Conservation (phyloP, 2,888 invertebrate genomes). For the Rotaria magnacalcarata region DNA sequence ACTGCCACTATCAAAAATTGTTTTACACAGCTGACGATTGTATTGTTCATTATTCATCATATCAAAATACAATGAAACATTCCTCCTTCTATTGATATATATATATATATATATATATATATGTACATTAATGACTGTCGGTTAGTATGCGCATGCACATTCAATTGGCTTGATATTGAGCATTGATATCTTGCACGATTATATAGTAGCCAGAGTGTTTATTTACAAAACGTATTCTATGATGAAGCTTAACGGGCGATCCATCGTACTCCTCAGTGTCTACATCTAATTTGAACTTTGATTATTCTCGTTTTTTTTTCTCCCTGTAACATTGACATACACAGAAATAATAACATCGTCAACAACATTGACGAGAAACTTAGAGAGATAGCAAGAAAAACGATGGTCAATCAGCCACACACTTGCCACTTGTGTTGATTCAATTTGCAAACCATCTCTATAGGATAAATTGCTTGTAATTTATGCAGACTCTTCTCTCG, state of each 20-base stretch:
- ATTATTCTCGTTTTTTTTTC: not conserved
- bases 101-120: not conserved
- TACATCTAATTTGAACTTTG: not conserved
- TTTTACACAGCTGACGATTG: not conserved
- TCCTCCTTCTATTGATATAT: not conserved
- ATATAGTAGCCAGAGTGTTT: not conserved
- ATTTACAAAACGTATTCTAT: not conserved
- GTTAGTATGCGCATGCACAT: not conserved
- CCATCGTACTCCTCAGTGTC: not conserved
- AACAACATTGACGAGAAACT: not conserved
- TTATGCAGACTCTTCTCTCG: not conserved
- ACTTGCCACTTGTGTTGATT: slow-evolving; percentile 20
- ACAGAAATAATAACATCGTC: not conserved
- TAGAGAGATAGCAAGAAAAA: not conserved
- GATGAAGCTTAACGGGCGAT: not conserved
- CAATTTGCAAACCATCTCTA: not conserved
- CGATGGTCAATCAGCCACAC: slow-evolving; percentile 18
- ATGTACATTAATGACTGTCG: not conserved
- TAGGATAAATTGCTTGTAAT: not conserved
- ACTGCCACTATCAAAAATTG: not conserved
- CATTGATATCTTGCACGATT: not conserved
- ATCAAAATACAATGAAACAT: not conserved
- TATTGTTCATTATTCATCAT: not conserved
- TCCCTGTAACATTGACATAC: not conserved
- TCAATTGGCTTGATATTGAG: not conserved